Conservation (phyloP, 1,140 invertebrate species). For the Heterodera schachtii region DNA sequence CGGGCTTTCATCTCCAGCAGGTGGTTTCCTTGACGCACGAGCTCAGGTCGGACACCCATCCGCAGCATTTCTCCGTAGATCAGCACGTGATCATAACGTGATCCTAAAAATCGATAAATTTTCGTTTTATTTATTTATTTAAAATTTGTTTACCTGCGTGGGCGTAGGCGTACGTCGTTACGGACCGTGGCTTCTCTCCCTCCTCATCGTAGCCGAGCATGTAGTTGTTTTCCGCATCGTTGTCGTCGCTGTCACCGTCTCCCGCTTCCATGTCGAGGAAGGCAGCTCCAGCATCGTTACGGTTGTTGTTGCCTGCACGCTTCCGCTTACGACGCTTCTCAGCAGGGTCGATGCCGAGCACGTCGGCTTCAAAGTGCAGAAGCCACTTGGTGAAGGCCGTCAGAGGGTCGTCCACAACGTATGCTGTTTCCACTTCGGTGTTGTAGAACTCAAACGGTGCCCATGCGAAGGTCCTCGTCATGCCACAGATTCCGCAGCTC, state of each 20-base stretch:
- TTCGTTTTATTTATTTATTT: not conserved
- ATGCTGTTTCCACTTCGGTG: not conserved
- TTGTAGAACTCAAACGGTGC: not conserved
- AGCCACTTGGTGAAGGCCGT: not conserved
- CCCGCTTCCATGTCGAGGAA: not conserved
- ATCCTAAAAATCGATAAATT: not conserved
- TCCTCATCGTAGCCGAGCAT: not conserved
- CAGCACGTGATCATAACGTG: not conserved
- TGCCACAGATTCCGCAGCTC: not conserved
- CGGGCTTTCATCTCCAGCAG: not conserved
- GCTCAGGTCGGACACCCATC: not conserved
- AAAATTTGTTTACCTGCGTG: not conserved
- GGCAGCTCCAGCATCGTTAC: not conserved
- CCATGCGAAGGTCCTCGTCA: not conserved
- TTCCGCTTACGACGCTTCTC: not conserved
- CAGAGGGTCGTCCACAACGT: not conserved
- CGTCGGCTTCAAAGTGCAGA: not conserved
- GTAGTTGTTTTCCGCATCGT: not conserved
- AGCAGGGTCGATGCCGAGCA: not conserved
- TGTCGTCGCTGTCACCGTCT: not conserved
- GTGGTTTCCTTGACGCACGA: not conserved
- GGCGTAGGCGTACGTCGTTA: not conserved
- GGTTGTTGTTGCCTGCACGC: not conserved
- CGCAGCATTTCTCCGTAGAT: not conserved
- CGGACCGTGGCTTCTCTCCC: not conserved